Conservation (phyloP, 2,113 vertebrate species). For the Vimba vimba region DNA sequence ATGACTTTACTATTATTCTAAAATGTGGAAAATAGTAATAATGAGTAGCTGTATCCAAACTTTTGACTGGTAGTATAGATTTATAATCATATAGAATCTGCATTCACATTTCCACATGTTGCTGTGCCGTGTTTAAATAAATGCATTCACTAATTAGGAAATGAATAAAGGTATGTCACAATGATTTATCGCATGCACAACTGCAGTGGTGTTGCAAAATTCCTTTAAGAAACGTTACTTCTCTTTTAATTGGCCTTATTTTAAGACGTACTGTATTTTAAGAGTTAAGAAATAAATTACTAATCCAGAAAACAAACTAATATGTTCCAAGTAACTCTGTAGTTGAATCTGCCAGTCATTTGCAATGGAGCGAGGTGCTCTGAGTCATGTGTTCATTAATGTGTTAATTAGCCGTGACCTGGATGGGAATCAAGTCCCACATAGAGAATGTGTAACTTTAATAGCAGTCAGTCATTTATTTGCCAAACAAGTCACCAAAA, state of each 20-base stretch:
- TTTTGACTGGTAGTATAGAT: no score
- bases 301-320: neutral
- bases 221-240: neutral
- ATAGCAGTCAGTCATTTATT: constrained; percentile 39
- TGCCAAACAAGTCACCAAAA: constrained; percentile 48
- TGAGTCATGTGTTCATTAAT: constrained; percentile 56
- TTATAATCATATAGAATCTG: no score
- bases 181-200: neutral
- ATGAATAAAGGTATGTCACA: neutral
- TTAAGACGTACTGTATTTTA: neutral
- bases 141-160: neutral
- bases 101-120: no score
- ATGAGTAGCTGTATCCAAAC: no score
- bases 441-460: neutral
- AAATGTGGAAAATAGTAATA: no score
- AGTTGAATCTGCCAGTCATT: constrained; percentile 49
- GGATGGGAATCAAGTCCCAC: constrained; percentile 32
- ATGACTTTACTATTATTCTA: no score
- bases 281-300: neutral
- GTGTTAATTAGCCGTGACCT: constrained; percentile 45
- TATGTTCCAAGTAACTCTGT: constrained; percentile 57
- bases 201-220: neutral
- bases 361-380: constrained; percentile 58
- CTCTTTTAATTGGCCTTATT: neutral
- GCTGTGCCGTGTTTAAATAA: neutral